Evolutionary conservation across 2,797 vertebrate genomes (phyloP), one percentile per base, ranked within the genome.

Genomic region (Alosa sapidissima): DNA sequence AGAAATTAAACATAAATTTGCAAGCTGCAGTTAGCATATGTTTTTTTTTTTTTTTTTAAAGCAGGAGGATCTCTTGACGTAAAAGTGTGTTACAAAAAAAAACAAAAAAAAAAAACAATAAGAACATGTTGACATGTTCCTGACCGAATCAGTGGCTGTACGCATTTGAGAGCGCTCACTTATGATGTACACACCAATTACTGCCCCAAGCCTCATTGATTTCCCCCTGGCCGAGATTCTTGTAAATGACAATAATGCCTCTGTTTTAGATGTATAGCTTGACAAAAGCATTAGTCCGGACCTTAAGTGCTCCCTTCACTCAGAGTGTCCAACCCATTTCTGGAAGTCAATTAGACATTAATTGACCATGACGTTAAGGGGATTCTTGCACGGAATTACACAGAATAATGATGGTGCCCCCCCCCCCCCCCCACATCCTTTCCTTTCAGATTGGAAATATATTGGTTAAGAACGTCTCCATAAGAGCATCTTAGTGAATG

Each of bases 171-270:
- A 33, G 10, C 28, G 10, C 24, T 9, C 60, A 10, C n/a, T 28
- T 65, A 65, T 65, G 60, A 65, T 65, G 60, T 28, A 28, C 68
- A 47, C 41, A 8, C 41, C 16, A 47, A 78, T 78, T 78, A 78
- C 9, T 78, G 72, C 45, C 41, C 45, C 72, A 78, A 47, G 41
- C 41, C 10, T 5, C 36, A 78, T 78, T 47, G 41, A 78, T 78
- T 78, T 41, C 36, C 84, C 87, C 81, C 81, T 85, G 86, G 45
- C 84, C 87, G 54, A 49, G 83, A 89, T 85, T 88, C 85, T 86
- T 85, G 85, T 85, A 90, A 81, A 58, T 89, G 86, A 88, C 84
- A 83, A 83, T 85, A 87, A 87, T 85, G 83, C 82, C 87, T 83
- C 24, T 87, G 81, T 88, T 86, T 85, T 75, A 62, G 78, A 54